A percentile compares a stretch with the other conserved stretches of the same genome.
phyloP scores from a whole-genome alignment of 2,888 invertebrate species.

The Athripsodes cinereus region DNA sequence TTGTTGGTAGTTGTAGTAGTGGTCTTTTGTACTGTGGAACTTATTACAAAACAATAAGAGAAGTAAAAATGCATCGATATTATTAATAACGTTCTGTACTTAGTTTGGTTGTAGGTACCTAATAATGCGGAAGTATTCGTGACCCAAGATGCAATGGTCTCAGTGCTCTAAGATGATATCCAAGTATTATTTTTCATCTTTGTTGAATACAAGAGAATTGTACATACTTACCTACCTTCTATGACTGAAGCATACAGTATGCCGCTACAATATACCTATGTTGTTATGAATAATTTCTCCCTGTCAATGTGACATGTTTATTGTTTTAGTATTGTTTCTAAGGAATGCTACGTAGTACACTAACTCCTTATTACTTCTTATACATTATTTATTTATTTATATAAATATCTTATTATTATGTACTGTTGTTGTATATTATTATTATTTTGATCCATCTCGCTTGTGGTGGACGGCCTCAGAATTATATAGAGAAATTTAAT shows the following conservation, averaged over 20 bases:
- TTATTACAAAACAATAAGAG: background rate
- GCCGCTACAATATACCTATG: background rate
- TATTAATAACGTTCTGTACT: background rate
- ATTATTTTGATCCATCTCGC: conserved; percentile 1
- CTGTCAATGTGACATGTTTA: conserved; percentile 1
- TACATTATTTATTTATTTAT: conserved; percentile 1
- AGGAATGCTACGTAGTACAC: background rate
- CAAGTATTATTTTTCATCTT: background rate
- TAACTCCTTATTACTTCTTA: background rate
- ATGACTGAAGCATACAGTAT: background rate
- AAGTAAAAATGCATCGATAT: background rate
- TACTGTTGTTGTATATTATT: background rate
- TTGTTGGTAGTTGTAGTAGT: background rate
- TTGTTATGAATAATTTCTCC: background rate
- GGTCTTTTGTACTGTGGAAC: too few species aligned
- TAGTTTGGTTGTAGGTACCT: background rate
- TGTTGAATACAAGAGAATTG: background rate
- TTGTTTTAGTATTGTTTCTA: conserved; percentile 1
- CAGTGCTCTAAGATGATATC: background rate
- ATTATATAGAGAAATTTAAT: background rate
- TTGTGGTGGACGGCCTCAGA: background rate
- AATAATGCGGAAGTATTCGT: conserved; percentile 1
- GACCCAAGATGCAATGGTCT: background rate
- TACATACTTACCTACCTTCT: too few species aligned
- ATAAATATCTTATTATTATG: too few species aligned